Conservation (phyloP, 2,797 vertebrate genomes). For the Perodicticus potto region DNA sequence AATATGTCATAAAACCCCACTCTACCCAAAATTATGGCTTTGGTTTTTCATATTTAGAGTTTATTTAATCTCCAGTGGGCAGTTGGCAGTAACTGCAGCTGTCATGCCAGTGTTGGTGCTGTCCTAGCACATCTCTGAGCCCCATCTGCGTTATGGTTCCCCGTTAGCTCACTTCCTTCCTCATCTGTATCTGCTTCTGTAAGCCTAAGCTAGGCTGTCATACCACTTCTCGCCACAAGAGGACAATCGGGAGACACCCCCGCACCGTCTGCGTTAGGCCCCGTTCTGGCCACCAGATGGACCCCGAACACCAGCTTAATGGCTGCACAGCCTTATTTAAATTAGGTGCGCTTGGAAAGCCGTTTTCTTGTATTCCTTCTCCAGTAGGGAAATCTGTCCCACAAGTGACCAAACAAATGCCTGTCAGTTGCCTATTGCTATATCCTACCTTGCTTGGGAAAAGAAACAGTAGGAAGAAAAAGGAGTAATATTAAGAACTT, state of each 20-base stretch:
- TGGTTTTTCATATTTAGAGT: not conserved
- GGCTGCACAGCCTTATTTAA: not conserved
- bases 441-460: not conserved
- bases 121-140: not conserved
- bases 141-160: not conserved
- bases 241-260: not conserved
- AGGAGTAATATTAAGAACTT: not conserved
- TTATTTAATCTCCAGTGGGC: not conserved
- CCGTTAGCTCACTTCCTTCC: slow-evolving; percentile 25
- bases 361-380: not conserved
- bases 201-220: not conserved
- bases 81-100: not conserved
- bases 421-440: not conserved
- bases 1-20: not conserved
- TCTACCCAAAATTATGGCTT: not conserved
- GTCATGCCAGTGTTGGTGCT: not conserved
- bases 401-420: not conserved
- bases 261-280: not conserved
- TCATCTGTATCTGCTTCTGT: not conserved
- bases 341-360: not conserved
- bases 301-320: slow-evolving; percentile 69
- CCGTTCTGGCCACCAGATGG: slow-evolving; percentile 72
- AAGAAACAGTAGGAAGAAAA: not conserved
- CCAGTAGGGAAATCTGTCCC: not conserved
- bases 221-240: slow-evolving; percentile 37